These are phyloP conservation scores for Pogonognathellus flavescens DNA, from an alignment of 1,140 invertebrate species.

Conservation along the genomic window DNA sequence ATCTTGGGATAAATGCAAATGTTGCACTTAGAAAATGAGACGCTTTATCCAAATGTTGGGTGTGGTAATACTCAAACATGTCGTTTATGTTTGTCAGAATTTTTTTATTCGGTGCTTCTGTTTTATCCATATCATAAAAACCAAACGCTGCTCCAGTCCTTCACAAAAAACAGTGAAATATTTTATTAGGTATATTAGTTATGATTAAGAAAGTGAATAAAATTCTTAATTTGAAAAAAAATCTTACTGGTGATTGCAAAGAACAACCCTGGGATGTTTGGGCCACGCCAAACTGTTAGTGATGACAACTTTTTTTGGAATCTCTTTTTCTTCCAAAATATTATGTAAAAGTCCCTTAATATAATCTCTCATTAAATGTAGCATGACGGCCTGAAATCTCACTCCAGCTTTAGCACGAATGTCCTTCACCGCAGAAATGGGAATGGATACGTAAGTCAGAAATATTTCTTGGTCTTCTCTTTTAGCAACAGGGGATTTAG, in stretches of 20 bases:
- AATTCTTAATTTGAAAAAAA: neutral
- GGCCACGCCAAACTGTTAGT: neutral
- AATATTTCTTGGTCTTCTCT: neutral
- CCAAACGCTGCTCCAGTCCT: slow-evolving; percentile 5
- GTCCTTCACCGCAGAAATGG: neutral
- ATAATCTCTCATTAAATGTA: neutral
- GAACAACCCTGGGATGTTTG: neutral
- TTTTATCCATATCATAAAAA: neutral
- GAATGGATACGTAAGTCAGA: neutral
- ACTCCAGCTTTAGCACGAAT: neutral
- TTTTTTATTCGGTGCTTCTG: neutral
- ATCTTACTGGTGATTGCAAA: neutral
- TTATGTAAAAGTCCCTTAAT: neutral
- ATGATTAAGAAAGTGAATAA: too few species aligned
- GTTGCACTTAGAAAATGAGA: neutral
- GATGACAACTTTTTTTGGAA: neutral
- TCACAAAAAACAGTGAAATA: too few species aligned
- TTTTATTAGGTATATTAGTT: neutral
- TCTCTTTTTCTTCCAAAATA: neutral
- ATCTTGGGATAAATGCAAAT: neutral
- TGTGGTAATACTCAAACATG: neutral
- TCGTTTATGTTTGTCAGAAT: neutral
- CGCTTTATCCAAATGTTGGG: neutral
- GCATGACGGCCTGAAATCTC: neutral
- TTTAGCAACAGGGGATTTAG: neutral